Base-by-base conservation (phyloP, 2,888 invertebrate species). In the Ceriagrion tenellum region DNA sequence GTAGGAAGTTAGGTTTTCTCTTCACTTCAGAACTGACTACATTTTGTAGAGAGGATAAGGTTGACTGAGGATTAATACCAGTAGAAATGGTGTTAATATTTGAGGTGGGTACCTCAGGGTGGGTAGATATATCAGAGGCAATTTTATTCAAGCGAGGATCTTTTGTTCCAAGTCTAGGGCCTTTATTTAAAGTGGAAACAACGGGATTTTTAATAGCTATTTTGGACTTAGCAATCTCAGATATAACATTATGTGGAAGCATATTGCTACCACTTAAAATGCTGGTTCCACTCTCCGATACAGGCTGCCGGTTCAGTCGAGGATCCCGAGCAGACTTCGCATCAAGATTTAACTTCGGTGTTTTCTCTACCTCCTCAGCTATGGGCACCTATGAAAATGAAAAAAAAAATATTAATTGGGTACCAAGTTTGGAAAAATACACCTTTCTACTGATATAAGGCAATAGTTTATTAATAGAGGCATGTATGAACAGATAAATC, bases 121-220 rank as follows among this genome's bases (percentile, higher is more conserved):
- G 69, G 74, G 69, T 93, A 47, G 93, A 69, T 69, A 93, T 93
- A 69, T 93, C 93, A 93, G 93, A 74, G 93, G 93, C 69, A 93
- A 93, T 69, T 93, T 93, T 93, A 93, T 93, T 93, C 93, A 93
- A 93, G 93, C 93, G 88, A 88, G 95, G 95, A 89, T 89, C 95
- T 95, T 95, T 95, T 95, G 95, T 88, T 88, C 88, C 95, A 88
- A 63, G 55, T 95, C 88, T 90, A 69, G 95, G 90, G 95, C 88
- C 95, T 95, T 88, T 95, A 95, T 95, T 95, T 88, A 95, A 89
- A 88, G 89, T 63, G 95, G 95, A 88, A 95, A 88, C 95, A 88
- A 88, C 88, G 95, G 88, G 88, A 88, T 95, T 88, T 88, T 88
- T 95, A 88, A 63, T 88, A 95, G 89, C 89, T 88, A 89, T 69